Conservation (phyloP, 2,888 invertebrate species). For the Sisyra terminalis region DNA sequence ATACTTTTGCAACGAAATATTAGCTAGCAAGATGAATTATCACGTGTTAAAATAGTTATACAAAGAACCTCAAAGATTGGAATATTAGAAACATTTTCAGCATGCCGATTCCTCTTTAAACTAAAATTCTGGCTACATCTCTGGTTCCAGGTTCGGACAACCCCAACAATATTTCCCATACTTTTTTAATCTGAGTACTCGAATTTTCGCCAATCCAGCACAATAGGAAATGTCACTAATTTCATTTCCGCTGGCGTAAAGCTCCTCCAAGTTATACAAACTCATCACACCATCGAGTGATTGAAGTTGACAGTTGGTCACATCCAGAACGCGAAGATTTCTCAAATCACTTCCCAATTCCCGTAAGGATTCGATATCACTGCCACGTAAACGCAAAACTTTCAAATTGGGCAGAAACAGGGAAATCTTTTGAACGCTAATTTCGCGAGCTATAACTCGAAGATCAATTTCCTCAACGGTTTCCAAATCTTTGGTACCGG, state of each 20-base stretch:
- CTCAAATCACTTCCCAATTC: conserved; percentile 4
- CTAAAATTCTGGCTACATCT: no score
- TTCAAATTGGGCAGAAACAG: conserved; percentile 1
- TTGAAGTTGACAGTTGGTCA: conserved; percentile 2
- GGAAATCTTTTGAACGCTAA: conserved; percentile 4
- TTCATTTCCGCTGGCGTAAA: conserved; percentile 5
- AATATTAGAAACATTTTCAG: no score
- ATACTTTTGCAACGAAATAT: no score
- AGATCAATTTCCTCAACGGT: conserved; percentile 3
- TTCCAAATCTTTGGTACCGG: conserved; percentile 4
- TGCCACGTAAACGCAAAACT: conserved; percentile 1
- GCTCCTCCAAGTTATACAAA: conserved; percentile 3
- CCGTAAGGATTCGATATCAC: conserved; percentile 2
- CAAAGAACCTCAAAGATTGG: no score
- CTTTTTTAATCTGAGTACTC: conserved; percentile 1
- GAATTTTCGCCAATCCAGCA: conserved; percentile 1
- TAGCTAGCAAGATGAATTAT: no score
- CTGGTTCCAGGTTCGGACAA: no score
- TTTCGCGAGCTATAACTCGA: background rate
- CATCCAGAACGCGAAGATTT: conserved; percentile 1
- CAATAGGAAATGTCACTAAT: conserved; percentile 3
- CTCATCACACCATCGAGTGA: conserved; percentile 4
- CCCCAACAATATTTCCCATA: background rate
- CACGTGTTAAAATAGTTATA: no score
- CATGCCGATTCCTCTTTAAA: no score